Evolutionary conservation across 2,113 vertebrate species (phyloP).

Genomic region (Ammospiza nelsoni): DNA sequence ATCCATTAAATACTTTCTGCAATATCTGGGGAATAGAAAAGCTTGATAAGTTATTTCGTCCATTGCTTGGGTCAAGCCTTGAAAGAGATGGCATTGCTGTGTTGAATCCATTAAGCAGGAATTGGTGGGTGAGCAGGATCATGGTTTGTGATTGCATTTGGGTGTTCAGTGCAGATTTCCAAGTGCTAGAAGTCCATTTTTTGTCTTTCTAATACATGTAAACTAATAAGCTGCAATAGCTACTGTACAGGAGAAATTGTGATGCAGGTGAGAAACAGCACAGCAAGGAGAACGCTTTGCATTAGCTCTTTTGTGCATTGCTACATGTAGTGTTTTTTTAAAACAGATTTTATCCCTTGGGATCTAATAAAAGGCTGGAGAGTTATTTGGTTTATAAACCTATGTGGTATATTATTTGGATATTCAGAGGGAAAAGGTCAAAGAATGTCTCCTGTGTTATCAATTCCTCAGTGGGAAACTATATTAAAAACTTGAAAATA

Average conservation of each 20-base stretch:
- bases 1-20: conserved; percentile 50
- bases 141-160: background rate
- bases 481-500: conserved; percentile 76
- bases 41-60: background rate
- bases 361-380: conserved; percentile 71
- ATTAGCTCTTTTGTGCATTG: conserved; percentile 58
- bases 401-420: conserved; percentile 68
- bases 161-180: background rate
- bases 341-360: conserved; percentile 71
- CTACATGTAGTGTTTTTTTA: conserved; percentile 60
- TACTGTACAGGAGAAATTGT: conserved; percentile 52
- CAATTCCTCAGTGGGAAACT: conserved; percentile 72
- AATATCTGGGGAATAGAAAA: conserved; percentile 36
- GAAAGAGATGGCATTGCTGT: background rate
- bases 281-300: conserved; percentile 43
- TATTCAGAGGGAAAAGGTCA: conserved; percentile 72
- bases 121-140: background rate
- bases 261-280: conserved; percentile 52
- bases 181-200: background rate
- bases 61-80: conserved; percentile 1
- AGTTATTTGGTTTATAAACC: conserved; percentile 71
- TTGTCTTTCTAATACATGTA: background rate
- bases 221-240: conserved; percentile 24
- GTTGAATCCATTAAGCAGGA: background rate
- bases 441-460: conserved; percentile 72